Percentiles rank a stretch among this genome's conserved stretches.
Evolutionary conservation across 2,113 vertebrate genomes (phyloP).

Genomic region (Enhydra lutris): DNA sequence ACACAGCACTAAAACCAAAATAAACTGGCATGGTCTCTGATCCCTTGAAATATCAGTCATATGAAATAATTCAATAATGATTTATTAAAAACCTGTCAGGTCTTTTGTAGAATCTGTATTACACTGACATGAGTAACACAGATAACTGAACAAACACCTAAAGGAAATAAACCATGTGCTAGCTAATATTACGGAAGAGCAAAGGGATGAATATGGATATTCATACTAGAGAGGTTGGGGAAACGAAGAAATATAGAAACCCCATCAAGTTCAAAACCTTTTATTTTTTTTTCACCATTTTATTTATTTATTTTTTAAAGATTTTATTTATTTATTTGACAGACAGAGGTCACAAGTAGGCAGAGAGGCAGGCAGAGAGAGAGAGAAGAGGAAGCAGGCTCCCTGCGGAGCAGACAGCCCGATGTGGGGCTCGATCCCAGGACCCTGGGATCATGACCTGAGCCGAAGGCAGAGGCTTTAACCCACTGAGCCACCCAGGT

Average conservation of each 20-base stretch:
- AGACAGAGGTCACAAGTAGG: no score
- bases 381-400: no score
- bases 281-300: not conserved
- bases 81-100: not conserved
- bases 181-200: not conserved
- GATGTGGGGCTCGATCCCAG: no score
- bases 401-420: no score
- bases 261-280: not conserved
- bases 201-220: not conserved
- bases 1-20: not conserved
- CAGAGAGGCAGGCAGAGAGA: no score
- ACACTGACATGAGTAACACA: not conserved
- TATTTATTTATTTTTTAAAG: no score
- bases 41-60: not conserved
- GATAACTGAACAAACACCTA: slow-evolving; percentile 26
- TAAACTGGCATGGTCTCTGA: not conserved
- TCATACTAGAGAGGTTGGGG: not conserved
- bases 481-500: no score
- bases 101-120: not conserved
- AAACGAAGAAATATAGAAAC: not conserved
- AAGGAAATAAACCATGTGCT: not conserved
- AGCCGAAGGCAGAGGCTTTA: no score
- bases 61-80: slow-evolving; percentile 11
- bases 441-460: no score
- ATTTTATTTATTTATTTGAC: no score